These are phyloP conservation scores for Antechinus flavipes DNA, from an alignment of 2,113 vertebrate genomes.

Conservation along the genomic window DNA sequence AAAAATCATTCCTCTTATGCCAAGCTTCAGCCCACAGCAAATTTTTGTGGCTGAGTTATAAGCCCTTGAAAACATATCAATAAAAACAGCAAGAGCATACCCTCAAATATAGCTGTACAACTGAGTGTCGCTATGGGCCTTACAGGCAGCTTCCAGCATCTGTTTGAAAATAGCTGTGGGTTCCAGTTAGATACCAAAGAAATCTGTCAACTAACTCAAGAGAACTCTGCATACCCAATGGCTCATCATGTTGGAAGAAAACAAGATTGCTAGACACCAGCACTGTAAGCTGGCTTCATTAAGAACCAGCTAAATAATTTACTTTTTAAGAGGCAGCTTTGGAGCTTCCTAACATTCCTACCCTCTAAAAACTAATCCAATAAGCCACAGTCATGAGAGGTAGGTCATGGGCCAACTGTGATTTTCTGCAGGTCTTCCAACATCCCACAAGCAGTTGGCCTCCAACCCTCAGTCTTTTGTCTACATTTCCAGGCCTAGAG, in stretches of 20 bases:
- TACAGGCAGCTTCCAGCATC: no score
- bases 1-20: conserved; percentile 3
- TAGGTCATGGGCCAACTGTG: not conserved
- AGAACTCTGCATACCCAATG: not conserved
- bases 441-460: not conserved
- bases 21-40: not conserved
- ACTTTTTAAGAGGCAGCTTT: not conserved
- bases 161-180: not conserved
- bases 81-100: not conserved
- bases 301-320: not conserved
- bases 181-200: not conserved
- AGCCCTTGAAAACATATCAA: not conserved
- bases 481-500: not conserved
- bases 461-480: not conserved
- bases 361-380: not conserved
- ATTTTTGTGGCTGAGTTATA: not conserved
- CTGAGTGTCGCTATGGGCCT: not conserved
- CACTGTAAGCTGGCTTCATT: not conserved
- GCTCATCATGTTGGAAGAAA: not conserved
- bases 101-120: not conserved
- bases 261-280: not conserved
- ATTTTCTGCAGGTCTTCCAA: not conserved
- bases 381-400: not conserved
- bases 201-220: not conserved
- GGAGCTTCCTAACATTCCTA: not conserved